Evolutionary conservation across 2,888 invertebrate genomes (phyloP), one percentile per base, ranked within the genome.

Genomic region (Leptopilina myrica): DNA sequence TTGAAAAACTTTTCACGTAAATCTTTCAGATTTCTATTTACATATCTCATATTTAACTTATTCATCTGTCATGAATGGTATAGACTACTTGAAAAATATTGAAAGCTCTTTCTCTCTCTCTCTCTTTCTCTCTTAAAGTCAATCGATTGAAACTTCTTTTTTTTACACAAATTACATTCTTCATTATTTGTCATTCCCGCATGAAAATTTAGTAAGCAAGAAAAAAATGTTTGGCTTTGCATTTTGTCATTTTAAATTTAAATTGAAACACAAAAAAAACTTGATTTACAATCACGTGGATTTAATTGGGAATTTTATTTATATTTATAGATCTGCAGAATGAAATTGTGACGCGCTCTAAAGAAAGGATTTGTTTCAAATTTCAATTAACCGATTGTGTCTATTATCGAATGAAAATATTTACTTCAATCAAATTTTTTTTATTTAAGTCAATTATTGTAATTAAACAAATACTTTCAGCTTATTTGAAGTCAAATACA

Each of bases 201-300:
- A 56, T 56, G 73, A 53, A 4, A 73, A 56, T 73, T 73, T 9
- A 73, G 33, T 73, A 49, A 73, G 14, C 73, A n/a, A 56, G 8
- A 53, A 53, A 26, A 49, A 49, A 49, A 49, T n/a, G 53, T 73
- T 69, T 73, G 20, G 33, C 53, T 73, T 73, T 73, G 73, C 12
- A 33, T 40, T 56, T 73, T 56, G 33, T 9, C 56, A 33, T 56
- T 56, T 56, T 9, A 56, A 69, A n/a, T 73, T 33, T 1, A 73
- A 53, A 73, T 56, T 9, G 0, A 8, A 33, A 56, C 20, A 40
- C 33, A n/a, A 56, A 9, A 33, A 20, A 15, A 53, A n/a, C 43
- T 9, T 64, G 40, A 26, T 56, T 56, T 56, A 69, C 14, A 26
- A 53, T 69, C 14, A 43, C 46, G 43, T 66, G n/a, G 26, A 6